Evolutionary conservation across 2,888 invertebrate species (phyloP), one percentile per base, ranked within the genome.

Genomic region (Eremobia ochroleuca): DNA sequence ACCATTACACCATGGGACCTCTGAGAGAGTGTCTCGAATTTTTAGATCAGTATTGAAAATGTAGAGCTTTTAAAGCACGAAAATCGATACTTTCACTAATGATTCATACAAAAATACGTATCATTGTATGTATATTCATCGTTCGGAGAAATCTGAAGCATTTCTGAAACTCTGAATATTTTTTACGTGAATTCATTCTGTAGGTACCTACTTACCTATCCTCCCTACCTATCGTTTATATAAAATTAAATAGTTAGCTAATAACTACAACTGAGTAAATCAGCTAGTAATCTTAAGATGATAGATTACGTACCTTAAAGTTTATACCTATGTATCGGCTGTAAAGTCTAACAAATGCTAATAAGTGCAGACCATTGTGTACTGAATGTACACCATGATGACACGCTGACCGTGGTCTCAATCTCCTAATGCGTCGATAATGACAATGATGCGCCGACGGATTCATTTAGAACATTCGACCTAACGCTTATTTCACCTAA

Each of bases 1-100:
- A 98, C 98, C 98, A 97, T 98, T 98, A 98, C 97, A 97, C 97
- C 97, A 97, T 97, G 97, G 97, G 96, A 97, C 97, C 97, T 86
- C 81, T 88, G 77, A 13, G 0, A 18, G 0, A 13, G 0, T 0
- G 0, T 0, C 0, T 11, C 4, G 0, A 84, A 84, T 73, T 61
- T 28, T 13, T 49, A 34, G 49, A 70, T 37, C 0, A n/a, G 0
- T 72, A 43, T 49, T 62, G n/a, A 18, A 58, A 43, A 18, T 31
- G 21, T 55, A 46, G 59, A 71, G 55, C 61, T 59, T 82, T 64
- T n/a, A 21, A 69, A 28, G 15, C 2, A 13, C 18, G 1, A 21
- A 68, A 52, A 68, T 72, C 40, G 1, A 61, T 61, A 68, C 43
- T 82, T 82, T 69, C 46, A 61, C 37, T 43, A 34, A 52, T 37